Evolutionary conservation across 2,113 vertebrate species (phyloP).

Genomic region (Mesitornis unicolor): DNA sequence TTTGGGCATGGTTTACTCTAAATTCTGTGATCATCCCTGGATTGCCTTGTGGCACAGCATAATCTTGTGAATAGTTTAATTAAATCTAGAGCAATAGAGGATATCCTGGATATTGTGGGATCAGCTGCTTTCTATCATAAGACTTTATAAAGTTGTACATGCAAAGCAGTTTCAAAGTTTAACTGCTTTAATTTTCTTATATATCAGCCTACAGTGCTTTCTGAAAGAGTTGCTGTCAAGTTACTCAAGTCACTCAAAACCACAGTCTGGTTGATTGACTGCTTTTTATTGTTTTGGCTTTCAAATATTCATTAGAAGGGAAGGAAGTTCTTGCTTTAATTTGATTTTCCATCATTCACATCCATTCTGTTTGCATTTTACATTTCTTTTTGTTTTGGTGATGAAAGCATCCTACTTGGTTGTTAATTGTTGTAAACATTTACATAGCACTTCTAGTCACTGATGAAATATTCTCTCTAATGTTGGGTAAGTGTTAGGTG

Average conservation of each 20-base stretch:
- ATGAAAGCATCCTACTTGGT: background rate
- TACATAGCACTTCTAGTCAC: background rate
- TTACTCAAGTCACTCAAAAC: background rate
- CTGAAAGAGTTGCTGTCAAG: background rate
- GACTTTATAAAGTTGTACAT: background rate
- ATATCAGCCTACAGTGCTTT: background rate
- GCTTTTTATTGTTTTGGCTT: background rate
- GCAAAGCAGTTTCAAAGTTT: background rate
- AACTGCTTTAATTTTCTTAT: background rate
- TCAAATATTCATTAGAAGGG: background rate
- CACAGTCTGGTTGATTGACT: background rate
- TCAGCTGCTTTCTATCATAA: background rate
- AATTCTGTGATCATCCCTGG: background rate
- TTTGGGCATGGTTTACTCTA: background rate
- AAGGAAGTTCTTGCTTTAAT: background rate
- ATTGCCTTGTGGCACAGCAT: background rate
- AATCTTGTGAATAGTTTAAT: background rate
- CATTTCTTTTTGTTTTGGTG: background rate
- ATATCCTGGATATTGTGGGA: background rate
- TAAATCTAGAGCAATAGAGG: background rate
- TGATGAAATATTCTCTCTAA: conserved; percentile 4
- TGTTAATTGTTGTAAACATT: conserved; percentile 36
- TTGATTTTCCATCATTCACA: background rate
- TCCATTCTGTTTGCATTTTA: background rate
- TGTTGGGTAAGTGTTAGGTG: background rate